Evolutionary conservation across 1,140 invertebrate species (phyloP).

Genomic region (Camponotus vicinus): DNA sequence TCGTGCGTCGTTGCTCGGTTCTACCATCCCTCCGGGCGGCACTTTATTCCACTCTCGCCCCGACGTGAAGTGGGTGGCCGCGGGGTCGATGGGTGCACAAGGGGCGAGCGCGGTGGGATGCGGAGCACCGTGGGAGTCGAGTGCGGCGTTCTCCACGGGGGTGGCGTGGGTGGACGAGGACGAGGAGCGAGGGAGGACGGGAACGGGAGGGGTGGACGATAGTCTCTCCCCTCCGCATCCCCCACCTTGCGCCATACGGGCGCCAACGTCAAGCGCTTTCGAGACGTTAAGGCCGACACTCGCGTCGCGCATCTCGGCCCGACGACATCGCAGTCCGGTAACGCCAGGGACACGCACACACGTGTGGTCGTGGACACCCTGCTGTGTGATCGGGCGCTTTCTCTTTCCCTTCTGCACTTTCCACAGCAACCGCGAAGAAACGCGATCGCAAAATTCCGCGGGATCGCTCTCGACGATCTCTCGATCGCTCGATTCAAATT

Average conservation of each 20-base stretch:
- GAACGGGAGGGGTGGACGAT: slow-evolving; percentile 58
- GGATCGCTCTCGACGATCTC: neutral
- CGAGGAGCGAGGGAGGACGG: slow-evolving; percentile 16
- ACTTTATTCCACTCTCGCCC: slow-evolving; percentile 76
- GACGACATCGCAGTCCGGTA: slow-evolving; percentile 76
- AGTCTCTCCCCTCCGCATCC: slow-evolving; percentile 74
- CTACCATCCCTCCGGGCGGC: slow-evolving; percentile 69
- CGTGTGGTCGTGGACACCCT: slow-evolving; percentile 48
- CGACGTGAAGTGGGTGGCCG: slow-evolving; percentile 71
- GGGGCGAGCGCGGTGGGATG: slow-evolving; percentile 28
- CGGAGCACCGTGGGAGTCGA: slow-evolving; percentile 9
- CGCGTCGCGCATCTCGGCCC: slow-evolving; percentile 81
- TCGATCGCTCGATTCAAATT: neutral
- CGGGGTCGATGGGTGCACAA: slow-evolving; percentile 61
- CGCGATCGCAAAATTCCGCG: neutral
- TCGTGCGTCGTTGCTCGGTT: slow-evolving; percentile 51
- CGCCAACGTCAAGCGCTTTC: slow-evolving; percentile 81
- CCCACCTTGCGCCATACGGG: slow-evolving; percentile 76
- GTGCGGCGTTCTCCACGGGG: slow-evolving; percentile 33
- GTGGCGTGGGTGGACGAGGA: slow-evolving; percentile 57
- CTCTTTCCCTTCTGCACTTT: no score
- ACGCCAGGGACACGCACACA: slow-evolving; percentile 57
- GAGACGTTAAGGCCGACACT: slow-evolving; percentile 82
- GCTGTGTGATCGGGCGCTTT: neutral
- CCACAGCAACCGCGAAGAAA: neutral